Base-by-base conservation (phyloP, 2,888 invertebrate species). In the Gandaritis pyraliata region DNA sequence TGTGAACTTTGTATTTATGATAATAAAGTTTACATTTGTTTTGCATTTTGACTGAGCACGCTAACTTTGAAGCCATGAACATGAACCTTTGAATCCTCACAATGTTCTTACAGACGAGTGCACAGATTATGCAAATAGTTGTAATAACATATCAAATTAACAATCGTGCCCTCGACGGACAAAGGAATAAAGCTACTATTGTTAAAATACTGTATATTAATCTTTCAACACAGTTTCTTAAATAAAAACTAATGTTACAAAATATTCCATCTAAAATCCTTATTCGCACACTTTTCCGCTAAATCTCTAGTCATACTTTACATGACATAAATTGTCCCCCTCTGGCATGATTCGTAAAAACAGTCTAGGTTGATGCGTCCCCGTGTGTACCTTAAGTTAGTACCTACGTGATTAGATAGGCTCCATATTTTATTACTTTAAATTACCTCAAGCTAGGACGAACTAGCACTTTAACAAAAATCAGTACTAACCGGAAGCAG, bases 101-200 rank as follows among this genome's bases (percentile, higher is more conserved):
- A 78, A 80, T 75, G 77, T 78, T 82, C 83, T 85, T 77, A 82
- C 76, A 82, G 79, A 70, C 77, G 84, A 83, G 77, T 81, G 83
- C 76, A 73, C 76, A 80, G 83, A 87, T 88, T 87, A 87, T 87
- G 85, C 68, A 81, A 83, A 87, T 86, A 77, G 72, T 71, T 73
- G 66, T 81, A 80, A 78, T 77, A 78, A 82, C 76, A 78, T 83
- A 77, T 83, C 78, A 78, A 82, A 81, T 81, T 81, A 80, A 82
- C 78, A 77, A 65, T 66, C 56, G 58, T 52, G 30, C 64, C 65
- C 59, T 52, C 18, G 30, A 53, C 51, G 74, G 69, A 75, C 74
- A 75, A 75, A 69, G 64, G 70, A 59, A 56, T 67, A 64, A 69
- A 69, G 70, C 59, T 65, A 62, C 66, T 58, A 64, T 71, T 70